phyloP scores from a whole-genome alignment of 2,797 vertebrate species.

The Salmo trutta region DNA sequence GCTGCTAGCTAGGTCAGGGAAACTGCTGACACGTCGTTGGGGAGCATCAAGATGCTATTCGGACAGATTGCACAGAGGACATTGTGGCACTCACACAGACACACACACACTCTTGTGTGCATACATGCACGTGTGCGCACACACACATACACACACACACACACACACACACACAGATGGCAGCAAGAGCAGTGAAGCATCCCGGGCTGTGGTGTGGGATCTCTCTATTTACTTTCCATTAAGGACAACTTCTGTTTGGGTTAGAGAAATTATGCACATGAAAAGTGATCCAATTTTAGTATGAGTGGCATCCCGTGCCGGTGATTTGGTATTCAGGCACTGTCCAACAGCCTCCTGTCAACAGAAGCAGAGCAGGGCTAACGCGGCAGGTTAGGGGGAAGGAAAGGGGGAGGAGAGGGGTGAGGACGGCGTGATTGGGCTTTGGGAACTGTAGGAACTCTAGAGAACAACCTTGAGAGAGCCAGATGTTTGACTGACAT shows the following conservation, averaged over 20 bases:
- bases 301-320: too few species aligned
- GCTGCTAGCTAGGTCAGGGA: not conserved
- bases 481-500: too few species aligned
- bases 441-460: too few species aligned
- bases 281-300: not conserved
- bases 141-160: not conserved
- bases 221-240: not conserved
- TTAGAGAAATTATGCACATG: not conserved
- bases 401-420: too few species aligned
- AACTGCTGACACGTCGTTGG: not conserved
- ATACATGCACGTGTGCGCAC: rapidly evolving
- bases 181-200: not conserved
- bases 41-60: not conserved
- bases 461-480: too few species aligned
- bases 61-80: not conserved
- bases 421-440: too few species aligned
- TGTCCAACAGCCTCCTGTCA: too few species aligned
- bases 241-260: not conserved
- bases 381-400: too few species aligned
- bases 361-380: too few species aligned
- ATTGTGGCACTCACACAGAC: not conserved
- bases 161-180: not conserved
- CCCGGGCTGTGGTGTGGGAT: not conserved
- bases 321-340: too few species aligned
- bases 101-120: not conserved